phyloP scores from a whole-genome alignment of 1,140 invertebrate species.

The Archivesica marissinica region DNA sequence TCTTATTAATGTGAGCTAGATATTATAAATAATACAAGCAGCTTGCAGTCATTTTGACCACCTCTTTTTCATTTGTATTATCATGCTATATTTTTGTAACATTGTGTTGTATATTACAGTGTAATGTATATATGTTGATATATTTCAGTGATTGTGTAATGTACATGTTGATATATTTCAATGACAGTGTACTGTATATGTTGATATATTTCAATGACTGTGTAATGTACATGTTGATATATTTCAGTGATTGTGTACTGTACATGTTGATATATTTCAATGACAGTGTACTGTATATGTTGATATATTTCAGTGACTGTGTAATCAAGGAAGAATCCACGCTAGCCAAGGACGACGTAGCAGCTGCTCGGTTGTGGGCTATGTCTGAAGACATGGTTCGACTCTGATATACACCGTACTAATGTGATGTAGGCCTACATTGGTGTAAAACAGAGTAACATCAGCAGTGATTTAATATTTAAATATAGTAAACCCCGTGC shows the following conservation, averaged over 20 bases:
- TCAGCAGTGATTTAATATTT: too few relatives aligned
- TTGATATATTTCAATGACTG: conserved; percentile 42
- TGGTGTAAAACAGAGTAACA: too few relatives aligned
- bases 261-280: conserved; percentile 51
- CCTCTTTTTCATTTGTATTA: too few relatives aligned
- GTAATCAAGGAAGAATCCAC: neutral
- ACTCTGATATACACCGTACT: too few relatives aligned
- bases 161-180: neutral
- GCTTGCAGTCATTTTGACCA: neutral
- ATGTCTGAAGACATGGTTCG: conserved; percentile 56
- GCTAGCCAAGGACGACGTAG: conserved; percentile 45
- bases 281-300: conserved; percentile 8
- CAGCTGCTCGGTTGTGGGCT: conserved; percentile 35
- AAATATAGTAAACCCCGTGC: too few relatives aligned
- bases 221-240: conserved; percentile 5
- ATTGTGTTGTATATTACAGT: neutral
- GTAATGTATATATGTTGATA: neutral
- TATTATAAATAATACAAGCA: neutral
- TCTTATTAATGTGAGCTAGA: neutral
- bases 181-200: neutral
- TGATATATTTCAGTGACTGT: conserved; percentile 52
- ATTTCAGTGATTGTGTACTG: too few relatives aligned
- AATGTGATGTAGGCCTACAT: too few relatives aligned
- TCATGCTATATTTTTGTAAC: neutral
- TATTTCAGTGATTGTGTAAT: too few relatives aligned